Evolutionary conservation across 2,113 vertebrate species (phyloP).

Genomic region (Oriolus oriolus): DNA sequence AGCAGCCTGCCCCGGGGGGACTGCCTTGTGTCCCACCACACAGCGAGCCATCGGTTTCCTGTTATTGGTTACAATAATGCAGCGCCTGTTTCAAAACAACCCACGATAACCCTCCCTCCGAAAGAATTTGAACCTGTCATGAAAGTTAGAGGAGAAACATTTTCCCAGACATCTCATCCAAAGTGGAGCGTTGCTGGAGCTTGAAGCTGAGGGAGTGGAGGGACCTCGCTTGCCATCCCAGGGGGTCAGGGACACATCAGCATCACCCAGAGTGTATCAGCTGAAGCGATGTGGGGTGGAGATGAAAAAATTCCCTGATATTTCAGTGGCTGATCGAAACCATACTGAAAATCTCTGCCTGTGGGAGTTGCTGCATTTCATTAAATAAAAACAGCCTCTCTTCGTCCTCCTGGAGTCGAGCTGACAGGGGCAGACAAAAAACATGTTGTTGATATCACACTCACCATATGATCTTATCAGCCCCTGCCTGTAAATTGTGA

Average conservation of each 20-base stretch:
- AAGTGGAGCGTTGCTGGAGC: not conserved
- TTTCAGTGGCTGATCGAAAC: not conserved
- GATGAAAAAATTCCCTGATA: not conserved
- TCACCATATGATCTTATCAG: not conserved
- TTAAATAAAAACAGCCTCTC: not conserved
- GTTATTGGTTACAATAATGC: slow-evolving; percentile 38
- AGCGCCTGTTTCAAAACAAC: not conserved
- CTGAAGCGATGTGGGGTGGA: not conserved
- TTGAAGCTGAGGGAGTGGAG: not conserved
- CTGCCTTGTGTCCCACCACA: not conserved
- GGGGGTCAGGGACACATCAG: not conserved
- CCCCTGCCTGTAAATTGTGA: not conserved
- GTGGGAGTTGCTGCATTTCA: not conserved
- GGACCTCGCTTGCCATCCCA: not conserved
- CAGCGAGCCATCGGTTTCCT: not conserved
- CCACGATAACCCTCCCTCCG: not conserved
- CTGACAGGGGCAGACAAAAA: slow-evolving; percentile 3
- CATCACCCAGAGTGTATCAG: not conserved
- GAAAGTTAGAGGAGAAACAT: not conserved
- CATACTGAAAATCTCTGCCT: not conserved
- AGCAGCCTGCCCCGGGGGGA: not conserved
- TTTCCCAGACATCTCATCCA: not conserved
- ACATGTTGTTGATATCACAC: not conserved
- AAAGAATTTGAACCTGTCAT: slow-evolving; percentile 29
- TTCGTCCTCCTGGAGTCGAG: not conserved